Conservation (phyloP, 2,888 invertebrate genomes). For the Aleiodes leptofemur region DNA sequence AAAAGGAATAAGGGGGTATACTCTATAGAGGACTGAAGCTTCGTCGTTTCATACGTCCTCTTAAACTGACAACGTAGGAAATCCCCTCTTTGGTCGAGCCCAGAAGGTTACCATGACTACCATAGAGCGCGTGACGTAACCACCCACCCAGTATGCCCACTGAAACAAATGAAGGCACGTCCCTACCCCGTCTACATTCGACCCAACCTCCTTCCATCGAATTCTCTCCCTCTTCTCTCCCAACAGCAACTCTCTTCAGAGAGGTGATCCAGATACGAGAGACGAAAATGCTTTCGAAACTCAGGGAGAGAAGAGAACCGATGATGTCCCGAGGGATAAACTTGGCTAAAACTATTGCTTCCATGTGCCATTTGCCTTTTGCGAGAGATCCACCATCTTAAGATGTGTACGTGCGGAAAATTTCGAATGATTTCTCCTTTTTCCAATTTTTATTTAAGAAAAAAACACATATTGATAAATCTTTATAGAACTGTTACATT, state of each 20-base stretch:
- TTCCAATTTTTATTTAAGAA: background rate
- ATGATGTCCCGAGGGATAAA: slow-evolving; percentile 67
- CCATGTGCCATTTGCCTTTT: slow-evolving; percentile 12
- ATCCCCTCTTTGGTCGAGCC: slow-evolving; percentile 72
- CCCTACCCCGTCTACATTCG: slow-evolving; percentile 58
- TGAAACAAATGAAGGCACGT: slow-evolving; percentile 76
- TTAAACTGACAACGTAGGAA: slow-evolving; percentile 73
- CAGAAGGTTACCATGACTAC: slow-evolving; percentile 74
- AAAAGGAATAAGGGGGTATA: slow-evolving; percentile 27
- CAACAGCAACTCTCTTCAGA: slow-evolving; percentile 54
- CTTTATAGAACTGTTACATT: background rate
- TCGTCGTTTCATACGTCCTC: slow-evolving; percentile 62
- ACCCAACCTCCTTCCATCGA: slow-evolving; percentile 43
- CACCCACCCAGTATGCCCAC: slow-evolving; percentile 71
- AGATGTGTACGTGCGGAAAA: no score
- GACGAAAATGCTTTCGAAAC: slow-evolving; percentile 41
- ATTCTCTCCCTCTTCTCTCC: slow-evolving; percentile 48
- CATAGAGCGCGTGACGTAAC: slow-evolving; percentile 73
- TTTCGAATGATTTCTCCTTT: slow-evolving; percentile 5
- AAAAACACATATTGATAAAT: slow-evolving; percentile 8
- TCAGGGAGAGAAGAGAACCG: slow-evolving; percentile 57
- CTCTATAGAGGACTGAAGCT: slow-evolving; percentile 31
- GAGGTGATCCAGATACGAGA: slow-evolving; percentile 57
- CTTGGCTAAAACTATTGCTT: slow-evolving; percentile 66
- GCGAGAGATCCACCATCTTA: slow-evolving; percentile 20